These are phyloP conservation scores for Nephrocerus scutellatus DNA, from an alignment of 2,888 invertebrate genomes.

Conservation along the genomic window DNA sequence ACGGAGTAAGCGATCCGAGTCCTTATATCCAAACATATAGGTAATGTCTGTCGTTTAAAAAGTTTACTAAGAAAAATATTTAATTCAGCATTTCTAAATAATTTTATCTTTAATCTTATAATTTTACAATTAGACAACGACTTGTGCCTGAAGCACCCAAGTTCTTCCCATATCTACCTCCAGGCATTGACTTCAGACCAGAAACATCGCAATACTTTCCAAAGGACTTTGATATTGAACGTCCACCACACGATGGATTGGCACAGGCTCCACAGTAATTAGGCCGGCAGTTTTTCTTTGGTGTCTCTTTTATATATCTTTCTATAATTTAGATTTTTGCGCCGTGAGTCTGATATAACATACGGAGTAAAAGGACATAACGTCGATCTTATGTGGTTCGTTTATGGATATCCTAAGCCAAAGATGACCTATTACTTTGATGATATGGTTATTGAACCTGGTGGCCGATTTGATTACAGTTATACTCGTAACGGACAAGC, in stretches of 20 bases:
- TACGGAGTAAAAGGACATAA: constrained; percentile 92
- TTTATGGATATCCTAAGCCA: constrained; percentile 94
- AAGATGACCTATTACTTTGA: constrained; percentile 85
- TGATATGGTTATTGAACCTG: constrained; percentile 71
- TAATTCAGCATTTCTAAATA: constrained; percentile 16
- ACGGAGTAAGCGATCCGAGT: constrained; percentile 93
- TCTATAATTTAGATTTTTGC: constrained; percentile 58
- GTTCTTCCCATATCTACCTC: constrained; percentile 70
- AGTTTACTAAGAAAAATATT: not conserved
- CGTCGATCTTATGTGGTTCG: constrained; percentile 84
- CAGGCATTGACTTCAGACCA: constrained; percentile 75
- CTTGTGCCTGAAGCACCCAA: constrained; percentile 73
- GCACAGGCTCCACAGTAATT: constrained; percentile 66
- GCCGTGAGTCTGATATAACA: constrained; percentile 77
- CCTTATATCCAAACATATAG: constrained; percentile 76
- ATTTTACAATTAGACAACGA: constrained; percentile 52
- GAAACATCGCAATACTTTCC: constrained; percentile 83
- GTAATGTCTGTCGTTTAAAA: constrained; percentile 20
- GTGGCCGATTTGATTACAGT: constrained; percentile 78
- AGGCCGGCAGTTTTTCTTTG: not conserved
- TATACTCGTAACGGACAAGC: constrained; percentile 87
- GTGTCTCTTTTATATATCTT: not conserved
- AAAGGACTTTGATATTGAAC: constrained; percentile 84
- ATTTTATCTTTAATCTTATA: constrained; percentile 3
- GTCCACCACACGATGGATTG: constrained; percentile 77